phyloP scores from a whole-genome alignment of 1,140 invertebrate genomes.

The Drosophila seguyi region DNA sequence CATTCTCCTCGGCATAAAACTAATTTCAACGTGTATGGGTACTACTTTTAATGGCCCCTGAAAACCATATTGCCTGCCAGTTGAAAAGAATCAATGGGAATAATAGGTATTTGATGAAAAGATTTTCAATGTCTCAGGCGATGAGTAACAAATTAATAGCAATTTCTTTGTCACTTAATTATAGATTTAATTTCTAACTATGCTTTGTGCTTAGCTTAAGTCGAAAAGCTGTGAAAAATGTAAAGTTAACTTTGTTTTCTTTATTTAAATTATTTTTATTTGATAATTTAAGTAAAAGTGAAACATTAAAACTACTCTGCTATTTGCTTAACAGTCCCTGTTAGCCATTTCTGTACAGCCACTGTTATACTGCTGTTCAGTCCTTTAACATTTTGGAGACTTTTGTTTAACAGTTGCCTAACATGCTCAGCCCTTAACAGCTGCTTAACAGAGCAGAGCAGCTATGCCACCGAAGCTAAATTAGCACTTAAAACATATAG shows the following conservation, averaged over 20 bases:
- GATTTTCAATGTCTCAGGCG: not conserved
- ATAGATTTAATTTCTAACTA: not conserved
- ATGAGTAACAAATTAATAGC: not conserved
- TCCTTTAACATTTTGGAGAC: constrained; percentile 35
- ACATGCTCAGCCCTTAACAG: not conserved
- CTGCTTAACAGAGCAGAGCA: not conserved
- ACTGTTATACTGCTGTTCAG: not conserved
- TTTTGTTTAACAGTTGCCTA: not conserved
- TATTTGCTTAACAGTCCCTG: not conserved
- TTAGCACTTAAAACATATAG: not conserved
- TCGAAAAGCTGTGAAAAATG: too few species aligned
- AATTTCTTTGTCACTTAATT: not conserved
- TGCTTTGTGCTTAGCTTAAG: not conserved
- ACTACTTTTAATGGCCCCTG: not conserved
- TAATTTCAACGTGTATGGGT: constrained; percentile 24
- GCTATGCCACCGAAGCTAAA: not conserved
- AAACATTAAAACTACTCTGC: not conserved
- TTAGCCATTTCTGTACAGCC: not conserved
- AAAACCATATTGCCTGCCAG: not conserved
- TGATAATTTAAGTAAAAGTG: not conserved
- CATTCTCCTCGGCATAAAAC: constrained; percentile 21
- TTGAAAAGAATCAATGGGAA: not conserved
- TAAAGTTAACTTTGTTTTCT: too few species aligned
- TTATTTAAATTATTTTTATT: too few species aligned
- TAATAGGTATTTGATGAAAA: constrained; percentile 15